Evolutionary conservation across 1,140 invertebrate genomes (phyloP), one percentile per base, ranked within the genome.

Genomic region (Harlomillsia oculata): DNA sequence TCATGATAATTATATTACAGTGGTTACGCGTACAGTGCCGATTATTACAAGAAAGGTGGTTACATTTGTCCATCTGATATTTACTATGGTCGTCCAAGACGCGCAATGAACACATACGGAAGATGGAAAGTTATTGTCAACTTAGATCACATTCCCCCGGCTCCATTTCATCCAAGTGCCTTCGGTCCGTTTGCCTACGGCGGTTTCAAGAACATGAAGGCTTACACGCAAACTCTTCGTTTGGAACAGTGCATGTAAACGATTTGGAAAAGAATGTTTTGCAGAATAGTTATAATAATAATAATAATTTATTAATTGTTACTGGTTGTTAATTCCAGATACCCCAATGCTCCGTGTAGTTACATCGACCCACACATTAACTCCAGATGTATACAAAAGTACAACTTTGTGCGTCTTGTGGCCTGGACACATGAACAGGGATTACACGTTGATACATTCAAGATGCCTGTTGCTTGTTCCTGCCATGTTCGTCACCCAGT

Each of bases 211-310:
- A n/a, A n/a, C n/a, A n/a, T n/a, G 23, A 30, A 40, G 18, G n/a
- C 14, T 1, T 59, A 59, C 49, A 67, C 66, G 3, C 67, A 68
- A 48, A 68, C 67, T 11, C 56, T 64, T 29, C 39, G 67, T 11
- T 39, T 68, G 11, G 67, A 68, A 36, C 65, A 69, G 34, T 68
- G 67, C 61, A 66, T 69, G 67, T 68, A 63, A 63, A n/a, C n/a
- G n/a, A n/a, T n/a, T n/a, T n/a, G n/a, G n/a, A n/a, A n/a, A n/a
- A n/a, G n/a, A n/a, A n/a, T n/a, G n/a, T n/a, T n/a, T n/a, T n/a
- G n/a, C n/a, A n/a, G n/a, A n/a, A n/a, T n/a, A n/a, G n/a, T n/a
- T n/a, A n/a, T n/a, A n/a, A n/a, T n/a, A n/a, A n/a, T n/a, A n/a
- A n/a, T n/a, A n/a, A n/a, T n/a, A n/a, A n/a, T n/a, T n/a, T n/a